Evolutionary conservation across 2,113 vertebrate species (phyloP), one percentile per base, ranked within the genome.

Genomic region (Thunnus maccoyii): DNA sequence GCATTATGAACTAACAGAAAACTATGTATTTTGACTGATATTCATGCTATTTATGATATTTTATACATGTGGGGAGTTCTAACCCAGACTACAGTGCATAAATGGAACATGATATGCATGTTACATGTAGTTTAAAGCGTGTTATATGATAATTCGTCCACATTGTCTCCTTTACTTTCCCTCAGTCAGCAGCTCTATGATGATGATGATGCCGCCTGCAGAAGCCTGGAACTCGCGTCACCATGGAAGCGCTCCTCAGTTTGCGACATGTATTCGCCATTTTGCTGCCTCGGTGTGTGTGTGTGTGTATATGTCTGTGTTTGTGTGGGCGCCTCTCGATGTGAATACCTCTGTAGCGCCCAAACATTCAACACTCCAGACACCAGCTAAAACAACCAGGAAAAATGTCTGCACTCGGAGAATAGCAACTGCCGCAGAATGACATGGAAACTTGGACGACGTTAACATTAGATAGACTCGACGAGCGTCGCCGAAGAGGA

Each of bases 211-310:
- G 50, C 67, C 77, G 57, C 75, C 78, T 78, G 72, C 76, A 84
- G 71, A 50, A 69, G 84, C 72, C 60, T 69, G 62, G 8, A 77
- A 69, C 77, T 70, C 63, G 86, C 88, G 94, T 96, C 94, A 86
- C 95, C 95, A 96, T 96, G 95, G 95, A 92, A 95, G 94, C 95
- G 82, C 84, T 93, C 36, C 7, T 41, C 89, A 22, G 94, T 95
- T 94, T 95, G 94, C 93, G 88, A 95, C 92, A 86, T 87, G 82
- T 80, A 89, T 92, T 87, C 95, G 95, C 95, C 95, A 96, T 96
- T 96, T 96, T 96, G 93, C 85, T 86, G 82, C 88, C 62, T 88
- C 56, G 61, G 54, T 84, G 89, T 84, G 84, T 84, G 80, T 74
- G 9, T 78, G 44, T 32, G 41, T 66, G 50, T 13, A 13, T 16